Percentiles rank a stretch among this genome's conserved stretches.
These are phyloP conservation scores for Chionoecetes opilio DNA, from an alignment of 1,140 invertebrate species.

Conservation along the genomic window DNA sequence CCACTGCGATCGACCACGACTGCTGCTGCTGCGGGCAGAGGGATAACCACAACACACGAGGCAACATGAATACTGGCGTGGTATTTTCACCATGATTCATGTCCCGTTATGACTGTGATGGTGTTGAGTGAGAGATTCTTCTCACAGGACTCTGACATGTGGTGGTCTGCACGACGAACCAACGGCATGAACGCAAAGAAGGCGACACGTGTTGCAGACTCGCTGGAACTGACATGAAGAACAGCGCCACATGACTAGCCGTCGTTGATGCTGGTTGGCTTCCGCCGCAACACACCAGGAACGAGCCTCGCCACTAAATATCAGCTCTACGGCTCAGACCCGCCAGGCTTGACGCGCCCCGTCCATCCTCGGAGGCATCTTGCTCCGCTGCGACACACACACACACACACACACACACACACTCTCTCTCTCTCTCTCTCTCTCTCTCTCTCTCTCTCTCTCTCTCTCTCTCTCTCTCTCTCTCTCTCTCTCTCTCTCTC, in stretches of 20 bases:
- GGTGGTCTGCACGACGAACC: neutral
- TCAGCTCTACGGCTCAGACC: neutral
- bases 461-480: too few species aligned
- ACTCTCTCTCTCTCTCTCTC: too few species aligned
- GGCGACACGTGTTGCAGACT: neutral
- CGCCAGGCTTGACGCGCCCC: neutral
- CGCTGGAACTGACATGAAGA: neutral
- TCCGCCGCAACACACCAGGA: neutral
- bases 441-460: too few species aligned
- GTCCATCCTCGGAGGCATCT: neutral
- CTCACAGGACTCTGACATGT: neutral
- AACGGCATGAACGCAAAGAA: neutral
- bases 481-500: too few species aligned
- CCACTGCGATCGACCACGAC: neutral
- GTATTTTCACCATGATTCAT: neutral
- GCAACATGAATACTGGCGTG: neutral
- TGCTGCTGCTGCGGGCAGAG: neutral
- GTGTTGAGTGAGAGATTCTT: neutral
- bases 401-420: too few species aligned
- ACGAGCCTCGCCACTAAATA: neutral
- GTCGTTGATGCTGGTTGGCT: neutral
- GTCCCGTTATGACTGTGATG: neutral
- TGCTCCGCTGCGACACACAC: neutral
- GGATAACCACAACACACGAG: neutral
- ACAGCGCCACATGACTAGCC: conserved; percentile 1